Evolutionary conservation across 2,888 invertebrate species (phyloP).

Genomic region (Microchrysa polita): DNA sequence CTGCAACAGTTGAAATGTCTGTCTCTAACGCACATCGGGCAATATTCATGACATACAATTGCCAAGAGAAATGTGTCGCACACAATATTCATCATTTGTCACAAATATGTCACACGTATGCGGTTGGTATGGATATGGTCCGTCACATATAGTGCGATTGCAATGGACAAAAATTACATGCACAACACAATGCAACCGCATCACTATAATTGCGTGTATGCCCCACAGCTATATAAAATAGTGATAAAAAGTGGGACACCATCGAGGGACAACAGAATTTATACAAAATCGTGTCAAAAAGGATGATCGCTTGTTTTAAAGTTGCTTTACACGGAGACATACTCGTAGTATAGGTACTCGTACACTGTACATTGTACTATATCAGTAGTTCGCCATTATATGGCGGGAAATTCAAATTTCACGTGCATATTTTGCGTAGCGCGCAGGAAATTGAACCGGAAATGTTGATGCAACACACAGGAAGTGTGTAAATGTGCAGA

Average conservation of each 20-base stretch:
- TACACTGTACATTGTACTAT: too few relatives aligned
- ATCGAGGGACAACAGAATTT: too few relatives aligned
- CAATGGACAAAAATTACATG: background rate
- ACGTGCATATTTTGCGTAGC: background rate
- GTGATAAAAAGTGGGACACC: constrained; percentile 12
- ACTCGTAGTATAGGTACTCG: too few relatives aligned
- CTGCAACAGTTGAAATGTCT: constrained; percentile 4
- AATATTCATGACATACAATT: constrained; percentile 30
- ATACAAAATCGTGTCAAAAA: background rate
- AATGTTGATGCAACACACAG: constrained; percentile 15
- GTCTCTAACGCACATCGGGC: background rate
- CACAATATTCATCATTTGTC: constrained; percentile 13
- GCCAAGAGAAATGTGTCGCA: background rate
- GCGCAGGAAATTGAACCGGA: constrained; percentile 3
- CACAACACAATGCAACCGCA: too few relatives aligned
- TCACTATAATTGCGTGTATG: constrained; percentile 4
- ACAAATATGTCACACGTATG: constrained; percentile 38
- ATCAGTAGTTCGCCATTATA: too few relatives aligned
- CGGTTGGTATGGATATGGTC: background rate
- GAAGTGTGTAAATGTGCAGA: background rate
- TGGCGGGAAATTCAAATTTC: constrained; percentile 13
- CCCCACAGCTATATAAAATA: constrained; percentile 3
- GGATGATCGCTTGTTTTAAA: background rate
- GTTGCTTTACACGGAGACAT: background rate
- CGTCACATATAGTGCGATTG: background rate